Evolutionary conservation across 2,113 vertebrate species (phyloP), one percentile per base, ranked within the genome.

Genomic region (Bolborhynchus lineola): DNA sequence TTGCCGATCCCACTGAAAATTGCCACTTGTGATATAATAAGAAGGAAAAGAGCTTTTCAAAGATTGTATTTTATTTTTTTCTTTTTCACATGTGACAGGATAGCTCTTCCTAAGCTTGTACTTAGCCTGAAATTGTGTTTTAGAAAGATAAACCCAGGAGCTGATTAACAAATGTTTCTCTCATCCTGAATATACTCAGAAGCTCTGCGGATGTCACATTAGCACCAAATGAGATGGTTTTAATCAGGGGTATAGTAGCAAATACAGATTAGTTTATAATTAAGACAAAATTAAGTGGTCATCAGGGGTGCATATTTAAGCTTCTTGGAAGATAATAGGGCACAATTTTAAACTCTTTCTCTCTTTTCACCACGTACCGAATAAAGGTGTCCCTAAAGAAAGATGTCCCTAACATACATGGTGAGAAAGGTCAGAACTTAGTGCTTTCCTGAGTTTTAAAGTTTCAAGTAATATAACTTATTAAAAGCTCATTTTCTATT

Each of bases 201-300:
- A 83, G 47, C 55, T 90, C 53, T 77, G 44, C 0, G 0, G 60
- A 92, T 83, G 90, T 88, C 55, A 44, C 78, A 69, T 82, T 76
- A 92, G 41, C 53, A 77, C 47, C 18, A 42, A 50, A 72, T 59
- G 55, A 76, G 50, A 35, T 39, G 26, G 41, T 47, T 93, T 31
- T 74, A 78, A 84, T 84, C 77, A 87, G 44, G 7, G 20, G 12
- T 67, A 60, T 35, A 92, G 84, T 17, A 85, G 49, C n/a, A 79
- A 93, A 68, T 76, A 81, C 16, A 92, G 49, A 69, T 87, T 72
- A 64, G 49, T 82, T 95, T 63, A 46, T 88, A 95, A 95, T 93
- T 63, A 93, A 79, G 60, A 49, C 20, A 92, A 93, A 93, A 92
- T 82, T 67, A 92, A 86, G 53, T 44, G 76, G 49, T 71, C 72